Base-by-base conservation (phyloP, 2,113 vertebrate species). In the Scolopax mira region DNA sequence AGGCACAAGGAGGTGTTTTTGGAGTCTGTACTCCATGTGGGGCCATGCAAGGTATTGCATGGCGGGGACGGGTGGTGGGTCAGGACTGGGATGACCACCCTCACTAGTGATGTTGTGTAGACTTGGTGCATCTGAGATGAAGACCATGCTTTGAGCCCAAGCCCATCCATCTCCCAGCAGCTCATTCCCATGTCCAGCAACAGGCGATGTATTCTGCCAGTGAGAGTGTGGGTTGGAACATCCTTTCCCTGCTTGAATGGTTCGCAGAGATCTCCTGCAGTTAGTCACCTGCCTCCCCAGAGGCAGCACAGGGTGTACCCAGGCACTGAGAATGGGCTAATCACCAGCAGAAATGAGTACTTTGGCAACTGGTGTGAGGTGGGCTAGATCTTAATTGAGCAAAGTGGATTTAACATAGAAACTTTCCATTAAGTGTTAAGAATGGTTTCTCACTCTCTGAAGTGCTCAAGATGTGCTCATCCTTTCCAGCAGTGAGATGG, bases 11-110 rank as follows among this genome's bases (percentile, higher is more conserved):
- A 83, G 23, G 31, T 8, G 69, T 62, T 70, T 79, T 64, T 33
- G 8, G 52, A 87, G 65, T 33, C 48, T 35, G 7, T 57, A 8
- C n/a, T 55, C 22, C 28, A 30, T 5, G 1, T 13, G 37, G 15
- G 49, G 22, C 0, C 0, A 52, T 1, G 14, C 0, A 0, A 57
- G 61, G 21, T 48, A 15, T 5, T 35, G 77, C 0, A 0, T 79
- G 42, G 5, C 7, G 3, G 4, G 30, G 28, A 22, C 11, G 33
- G 13, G 25, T 52, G 58, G 9, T 73, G 85, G 51, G 22, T 72
- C 42, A 46, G 77, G 37, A 11, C 3, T 17, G 66, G n/a, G 8
- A 12, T 64, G 57, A 27, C 23, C 74, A 57, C 24, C 24, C 31
- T 87, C n/a, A 46, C 31, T 8, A 52, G 64, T 48, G 51, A 15